Evolutionary conservation across 2,888 invertebrate species (phyloP).

Genomic region (Drosophila birchii): DNA sequence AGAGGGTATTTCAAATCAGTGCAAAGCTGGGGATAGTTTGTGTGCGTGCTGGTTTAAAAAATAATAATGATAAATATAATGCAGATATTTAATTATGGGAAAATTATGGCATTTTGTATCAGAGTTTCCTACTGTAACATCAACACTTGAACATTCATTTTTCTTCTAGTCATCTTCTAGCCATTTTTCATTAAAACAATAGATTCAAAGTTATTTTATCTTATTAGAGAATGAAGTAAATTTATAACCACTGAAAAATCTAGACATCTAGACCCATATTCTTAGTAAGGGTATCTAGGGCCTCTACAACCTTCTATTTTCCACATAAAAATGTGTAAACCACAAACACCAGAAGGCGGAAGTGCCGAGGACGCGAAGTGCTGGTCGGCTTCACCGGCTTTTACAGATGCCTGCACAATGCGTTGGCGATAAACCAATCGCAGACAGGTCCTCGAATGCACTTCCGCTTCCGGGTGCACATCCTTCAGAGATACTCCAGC

Average conservation of each 20-base stretch:
- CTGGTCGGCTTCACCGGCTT: constrained; percentile 32
- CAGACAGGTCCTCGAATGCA: constrained; percentile 57
- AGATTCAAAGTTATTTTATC: neutral
- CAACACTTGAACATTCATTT: neutral
- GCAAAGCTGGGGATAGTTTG: neutral
- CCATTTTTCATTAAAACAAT: neutral
- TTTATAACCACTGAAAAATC: neutral
- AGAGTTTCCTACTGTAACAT: neutral
- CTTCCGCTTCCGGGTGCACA: constrained; percentile 56
- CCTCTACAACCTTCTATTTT: constrained; percentile 3
- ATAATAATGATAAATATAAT: too few relatives aligned
- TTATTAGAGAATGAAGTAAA: neutral
- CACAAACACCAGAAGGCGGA: constrained; percentile 53
- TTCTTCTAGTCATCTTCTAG: neutral
- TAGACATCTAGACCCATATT: neutral
- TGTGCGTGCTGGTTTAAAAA: neutral
- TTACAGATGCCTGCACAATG: constrained; percentile 58
- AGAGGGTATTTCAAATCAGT: constrained; percentile 16
- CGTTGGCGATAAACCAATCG: constrained; percentile 58
- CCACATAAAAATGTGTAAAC: constrained; percentile 2
- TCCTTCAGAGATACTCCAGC: constrained; percentile 36
- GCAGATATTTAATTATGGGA: neutral
- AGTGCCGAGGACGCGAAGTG: constrained; percentile 26
- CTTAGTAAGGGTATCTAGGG: constrained; percentile 3
- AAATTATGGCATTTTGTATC: neutral